Percentiles rank a stretch among this genome's conserved stretches.
Evolutionary conservation across 2,113 vertebrate species (phyloP).

Genomic region (Hypocryptadius cinnamomeus): DNA sequence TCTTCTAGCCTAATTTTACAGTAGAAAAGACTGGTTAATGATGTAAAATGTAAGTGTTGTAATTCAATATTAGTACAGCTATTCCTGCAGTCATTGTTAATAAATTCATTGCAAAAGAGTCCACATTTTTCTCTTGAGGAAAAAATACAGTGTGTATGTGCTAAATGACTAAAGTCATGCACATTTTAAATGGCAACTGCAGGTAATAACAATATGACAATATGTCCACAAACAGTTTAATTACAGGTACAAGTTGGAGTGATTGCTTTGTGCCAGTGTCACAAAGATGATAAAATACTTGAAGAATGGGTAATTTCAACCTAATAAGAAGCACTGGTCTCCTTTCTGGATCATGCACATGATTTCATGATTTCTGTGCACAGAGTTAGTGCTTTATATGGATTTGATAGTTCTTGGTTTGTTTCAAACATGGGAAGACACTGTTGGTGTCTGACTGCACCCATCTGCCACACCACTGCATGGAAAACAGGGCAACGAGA

Average conservation of each 20-base stretch:
- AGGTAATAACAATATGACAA: neutral
- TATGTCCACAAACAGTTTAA: neutral
- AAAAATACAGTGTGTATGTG: fast-evolving
- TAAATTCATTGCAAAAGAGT: neutral
- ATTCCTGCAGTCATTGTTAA: neutral
- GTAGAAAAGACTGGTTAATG: slow-evolving; percentile 15
- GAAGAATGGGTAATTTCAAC: neutral
- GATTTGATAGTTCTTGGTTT: neutral
- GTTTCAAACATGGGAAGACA: neutral
- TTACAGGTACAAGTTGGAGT: neutral
- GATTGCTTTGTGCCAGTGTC: neutral
- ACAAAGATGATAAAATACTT: neutral
- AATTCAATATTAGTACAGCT: slow-evolving; percentile 15
- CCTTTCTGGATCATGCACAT: neutral
- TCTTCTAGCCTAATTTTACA: slow-evolving; percentile 1
- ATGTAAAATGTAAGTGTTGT: slow-evolving; percentile 8
- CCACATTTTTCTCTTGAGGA: neutral
- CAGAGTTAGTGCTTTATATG: neutral
- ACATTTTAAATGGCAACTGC: neutral
- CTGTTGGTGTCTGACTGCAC: neutral
- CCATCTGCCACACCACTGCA: neutral
- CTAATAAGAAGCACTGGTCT: neutral
- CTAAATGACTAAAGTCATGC: neutral
- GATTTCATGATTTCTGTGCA: neutral
- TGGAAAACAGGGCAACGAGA: fast-evolving